Conservation (phyloP, 1,140 invertebrate species). For the Drosophila tani region DNA sequence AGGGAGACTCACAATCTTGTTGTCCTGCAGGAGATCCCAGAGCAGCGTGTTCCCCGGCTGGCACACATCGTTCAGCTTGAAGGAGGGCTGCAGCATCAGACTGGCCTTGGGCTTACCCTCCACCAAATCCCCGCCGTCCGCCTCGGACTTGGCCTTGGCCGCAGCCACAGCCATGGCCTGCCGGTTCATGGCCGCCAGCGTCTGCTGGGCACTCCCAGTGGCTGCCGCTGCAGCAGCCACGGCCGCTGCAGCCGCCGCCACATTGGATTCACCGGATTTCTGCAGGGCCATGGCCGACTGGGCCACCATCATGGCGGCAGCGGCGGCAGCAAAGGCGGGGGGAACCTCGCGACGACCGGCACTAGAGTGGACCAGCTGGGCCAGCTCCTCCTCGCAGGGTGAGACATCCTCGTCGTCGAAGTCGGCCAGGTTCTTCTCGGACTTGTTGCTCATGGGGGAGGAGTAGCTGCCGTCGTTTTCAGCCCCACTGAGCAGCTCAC, state of each 20-base stretch:
- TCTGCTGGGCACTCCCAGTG: slow-evolving; percentile 75
- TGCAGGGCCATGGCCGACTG: slow-evolving; percentile 81
- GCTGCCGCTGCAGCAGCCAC: slow-evolving; percentile 73
- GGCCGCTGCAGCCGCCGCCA: slow-evolving; percentile 70
- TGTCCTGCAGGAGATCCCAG: slow-evolving; percentile 97
- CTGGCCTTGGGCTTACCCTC: slow-evolving; percentile 39
- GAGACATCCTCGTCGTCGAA: slow-evolving; percentile 97
- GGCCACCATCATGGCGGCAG: slow-evolving; percentile 78
- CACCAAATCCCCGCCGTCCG: slow-evolving; percentile 63
- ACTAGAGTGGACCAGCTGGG: slow-evolving; percentile 71
- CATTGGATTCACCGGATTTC: slow-evolving; percentile 72
- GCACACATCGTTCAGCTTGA: slow-evolving; percentile 92
- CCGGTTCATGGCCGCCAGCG: slow-evolving; percentile 63
- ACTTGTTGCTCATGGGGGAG: slow-evolving; percentile 95
- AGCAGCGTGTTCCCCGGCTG: slow-evolving; percentile 95
- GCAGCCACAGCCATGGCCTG: slow-evolving; percentile 68
- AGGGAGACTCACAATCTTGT: slow-evolving; percentile 91
- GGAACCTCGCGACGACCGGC: slow-evolving; percentile 68
- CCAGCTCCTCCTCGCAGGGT: slow-evolving; percentile 93
- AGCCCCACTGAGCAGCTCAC: slow-evolving; percentile 89
- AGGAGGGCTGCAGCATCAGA: slow-evolving; percentile 85
- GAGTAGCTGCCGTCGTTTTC: slow-evolving; percentile 91
- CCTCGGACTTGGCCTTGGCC: slow-evolving; percentile 64
- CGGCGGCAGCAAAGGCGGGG: slow-evolving; percentile 77
- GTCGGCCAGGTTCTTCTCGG: slow-evolving; percentile 97